phyloP scores from a whole-genome alignment of 2,113 vertebrate genomes.

The Recurvirostra avosetta region DNA sequence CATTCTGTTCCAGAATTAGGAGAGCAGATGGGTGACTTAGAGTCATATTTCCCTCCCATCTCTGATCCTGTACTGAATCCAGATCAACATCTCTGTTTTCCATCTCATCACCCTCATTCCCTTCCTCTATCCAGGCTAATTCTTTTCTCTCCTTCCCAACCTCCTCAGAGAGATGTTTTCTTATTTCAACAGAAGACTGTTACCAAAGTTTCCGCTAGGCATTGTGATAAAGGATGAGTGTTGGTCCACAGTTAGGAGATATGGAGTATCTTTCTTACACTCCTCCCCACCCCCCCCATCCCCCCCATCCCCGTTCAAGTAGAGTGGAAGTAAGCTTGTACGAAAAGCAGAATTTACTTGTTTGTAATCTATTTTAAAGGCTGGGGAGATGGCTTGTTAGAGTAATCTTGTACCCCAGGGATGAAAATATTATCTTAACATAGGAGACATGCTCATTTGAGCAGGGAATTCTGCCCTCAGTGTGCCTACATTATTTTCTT shows the following conservation, averaged over 20 bases:
- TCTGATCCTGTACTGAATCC: slow-evolving; percentile 50
- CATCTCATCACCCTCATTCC: neutral
- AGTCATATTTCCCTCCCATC: slow-evolving; percentile 52
- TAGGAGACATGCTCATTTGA: neutral
- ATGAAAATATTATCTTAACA: neutral
- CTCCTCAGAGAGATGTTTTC: neutral
- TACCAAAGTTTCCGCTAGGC: neutral
- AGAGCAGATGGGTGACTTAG: slow-evolving; percentile 65
- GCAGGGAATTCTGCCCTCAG: neutral
- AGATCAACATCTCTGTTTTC: slow-evolving; percentile 52
- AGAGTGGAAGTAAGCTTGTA: neutral
- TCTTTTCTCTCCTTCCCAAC: neutral
- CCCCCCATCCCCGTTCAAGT: neutral
- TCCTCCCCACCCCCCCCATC: no score
- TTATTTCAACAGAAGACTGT: neutral
- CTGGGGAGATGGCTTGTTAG: neutral
- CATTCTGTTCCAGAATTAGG: slow-evolving; percentile 60
- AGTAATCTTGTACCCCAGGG: neutral
- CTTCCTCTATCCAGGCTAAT: neutral
- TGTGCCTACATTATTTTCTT: neutral
- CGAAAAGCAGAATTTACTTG: neutral
- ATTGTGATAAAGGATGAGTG: neutral
- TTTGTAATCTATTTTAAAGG: neutral
- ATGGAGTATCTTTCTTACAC: neutral
- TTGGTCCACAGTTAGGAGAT: neutral